These are phyloP conservation scores for Drosophila prolongata DNA, from an alignment of 2,888 invertebrate genomes.

Conservation along the genomic window DNA sequence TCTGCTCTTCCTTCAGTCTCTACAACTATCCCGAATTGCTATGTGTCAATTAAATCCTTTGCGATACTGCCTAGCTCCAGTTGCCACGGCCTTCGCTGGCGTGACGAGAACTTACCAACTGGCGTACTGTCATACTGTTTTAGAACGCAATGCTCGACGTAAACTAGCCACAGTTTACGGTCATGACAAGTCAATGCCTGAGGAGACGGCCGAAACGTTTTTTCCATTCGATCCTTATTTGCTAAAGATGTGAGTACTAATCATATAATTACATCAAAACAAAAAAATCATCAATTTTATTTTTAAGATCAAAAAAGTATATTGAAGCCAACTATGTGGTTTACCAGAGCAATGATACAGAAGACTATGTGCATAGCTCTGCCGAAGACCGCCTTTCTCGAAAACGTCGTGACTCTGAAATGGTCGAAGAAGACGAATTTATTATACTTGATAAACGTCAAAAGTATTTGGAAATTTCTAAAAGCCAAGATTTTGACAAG, in stretches of 20 bases:
- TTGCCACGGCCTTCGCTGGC: slow-evolving; percentile 92
- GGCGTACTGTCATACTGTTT: slow-evolving; percentile 91
- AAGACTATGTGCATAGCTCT: slow-evolving; percentile 55
- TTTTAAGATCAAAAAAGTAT: slow-evolving; percentile 68
- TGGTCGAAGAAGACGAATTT: slow-evolving; percentile 82
- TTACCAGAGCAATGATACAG: slow-evolving; percentile 61
- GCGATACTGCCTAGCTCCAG: slow-evolving; percentile 90
- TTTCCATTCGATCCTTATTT: too few species aligned
- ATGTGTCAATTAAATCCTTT: slow-evolving; percentile 95
- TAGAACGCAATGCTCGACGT: too few species aligned
- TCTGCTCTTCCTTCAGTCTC: slow-evolving; percentile 90
- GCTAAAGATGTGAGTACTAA: too few species aligned
- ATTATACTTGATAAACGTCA: slow-evolving; percentile 82
- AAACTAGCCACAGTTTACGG: slow-evolving; percentile 86
- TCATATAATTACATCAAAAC: neutral
- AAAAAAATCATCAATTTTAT: neutral
- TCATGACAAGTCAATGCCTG: slow-evolving; percentile 85
- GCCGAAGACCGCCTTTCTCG: slow-evolving; percentile 8
- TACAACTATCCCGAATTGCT: slow-evolving; percentile 94
- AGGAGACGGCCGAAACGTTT: slow-evolving; percentile 83
- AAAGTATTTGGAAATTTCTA: slow-evolving; percentile 68
- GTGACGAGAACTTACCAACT: slow-evolving; percentile 94
- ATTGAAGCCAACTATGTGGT: slow-evolving; percentile 46
- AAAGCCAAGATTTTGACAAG: slow-evolving; percentile 79
- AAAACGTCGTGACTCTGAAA: too few species aligned